Percentiles rank a stretch among this genome's conserved stretches.
These are phyloP conservation scores for Morpho helenor DNA, from an alignment of 2,888 invertebrate genomes.

Conservation along the genomic window DNA sequence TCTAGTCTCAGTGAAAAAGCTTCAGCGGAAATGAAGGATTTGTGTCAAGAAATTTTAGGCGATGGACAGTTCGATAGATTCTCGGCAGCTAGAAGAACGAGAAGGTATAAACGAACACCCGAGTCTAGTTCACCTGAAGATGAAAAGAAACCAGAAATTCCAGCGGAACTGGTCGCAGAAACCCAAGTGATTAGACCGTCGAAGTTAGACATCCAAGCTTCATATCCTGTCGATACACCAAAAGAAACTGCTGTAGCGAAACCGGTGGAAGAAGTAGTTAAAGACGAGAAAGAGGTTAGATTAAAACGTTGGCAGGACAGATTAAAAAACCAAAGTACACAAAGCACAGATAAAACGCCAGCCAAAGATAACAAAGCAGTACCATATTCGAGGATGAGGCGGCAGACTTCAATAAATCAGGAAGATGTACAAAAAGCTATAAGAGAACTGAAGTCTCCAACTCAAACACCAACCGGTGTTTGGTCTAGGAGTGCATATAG, in stretches of 20 bases:
- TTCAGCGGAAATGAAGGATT: conserved; percentile 60
- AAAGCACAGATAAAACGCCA: conserved; percentile 65
- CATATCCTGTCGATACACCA: conserved; percentile 64
- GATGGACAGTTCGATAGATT: conserved; percentile 92
- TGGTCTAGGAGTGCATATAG: conserved; percentile 76
- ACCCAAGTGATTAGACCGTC: conserved; percentile 74
- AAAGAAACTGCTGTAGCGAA: conserved; percentile 50
- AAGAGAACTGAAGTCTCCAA: conserved; percentile 81
- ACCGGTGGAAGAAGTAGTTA: conserved; percentile 49
- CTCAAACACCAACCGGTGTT: conserved; percentile 79
- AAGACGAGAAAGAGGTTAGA: conserved; percentile 79
- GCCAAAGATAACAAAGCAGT: conserved; percentile 65
- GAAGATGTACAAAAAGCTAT: conserved; percentile 85
- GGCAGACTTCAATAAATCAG: conserved; percentile 84
- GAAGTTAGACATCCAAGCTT: conserved; percentile 72
- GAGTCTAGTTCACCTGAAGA: conserved; percentile 80
- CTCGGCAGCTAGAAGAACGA: conserved; percentile 88
- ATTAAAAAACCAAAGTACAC: conserved; percentile 78
- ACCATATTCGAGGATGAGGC: conserved; percentile 74
- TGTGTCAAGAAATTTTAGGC: conserved; percentile 79
- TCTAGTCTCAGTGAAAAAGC: conserved; percentile 48
- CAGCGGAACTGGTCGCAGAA: conserved; percentile 72
- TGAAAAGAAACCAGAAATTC: conserved; percentile 67
- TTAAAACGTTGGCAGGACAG: conserved; percentile 86
- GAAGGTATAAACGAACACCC: conserved; percentile 85